Base-by-base conservation (phyloP, 2,888 invertebrate genomes). In the Eudemis profundana region DNA sequence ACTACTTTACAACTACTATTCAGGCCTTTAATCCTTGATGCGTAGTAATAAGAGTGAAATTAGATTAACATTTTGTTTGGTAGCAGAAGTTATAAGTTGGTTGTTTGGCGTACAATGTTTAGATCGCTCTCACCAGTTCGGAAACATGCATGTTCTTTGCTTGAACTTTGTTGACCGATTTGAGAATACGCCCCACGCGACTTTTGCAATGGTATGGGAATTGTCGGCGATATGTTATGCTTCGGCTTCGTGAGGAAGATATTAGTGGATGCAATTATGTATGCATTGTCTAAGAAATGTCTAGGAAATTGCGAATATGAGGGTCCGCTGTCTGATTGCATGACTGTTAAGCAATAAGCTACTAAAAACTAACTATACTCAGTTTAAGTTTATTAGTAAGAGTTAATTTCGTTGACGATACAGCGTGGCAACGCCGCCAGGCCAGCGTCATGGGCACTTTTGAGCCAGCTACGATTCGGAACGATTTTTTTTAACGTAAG, bases 41-140 rank as follows among this genome's bases (percentile, higher is more conserved):
- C 27, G 33, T 33, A 4, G 57, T 4, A 3, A n/a, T 60, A 61
- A 50, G 60, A 14, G 7, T 29, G 1, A 47, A 40, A 40, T 40
- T 47, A 4, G 40, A 51, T 38, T 53, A 12, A 27, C 3, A 1
- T 66, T 29, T 23, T 4, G n/a, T 66, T 66, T 40, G 5, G 5
- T 3, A 21, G 4, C 4, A 5, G 61, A 8, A 49, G n/a, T 49
- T 40, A 15, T 33, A 61, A 17, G 42, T 54, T 66, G 44, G 68
- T 8, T 61, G 38, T 62, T 65, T 47, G 12, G 12, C 38, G 51
- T 44, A 68, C 69, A 69, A 70, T 68, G 67, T 62, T 59, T 54
- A 62, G 70, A 65, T 70, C 66, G 66, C 66, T 66, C 66, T 66
- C 65, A 61, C 66, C 59, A 67, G 68, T 57, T 68, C 63, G 56